Base-by-base conservation (phyloP, 2,797 vertebrate genomes). In the Percopsis omiscomaycus region DNA sequence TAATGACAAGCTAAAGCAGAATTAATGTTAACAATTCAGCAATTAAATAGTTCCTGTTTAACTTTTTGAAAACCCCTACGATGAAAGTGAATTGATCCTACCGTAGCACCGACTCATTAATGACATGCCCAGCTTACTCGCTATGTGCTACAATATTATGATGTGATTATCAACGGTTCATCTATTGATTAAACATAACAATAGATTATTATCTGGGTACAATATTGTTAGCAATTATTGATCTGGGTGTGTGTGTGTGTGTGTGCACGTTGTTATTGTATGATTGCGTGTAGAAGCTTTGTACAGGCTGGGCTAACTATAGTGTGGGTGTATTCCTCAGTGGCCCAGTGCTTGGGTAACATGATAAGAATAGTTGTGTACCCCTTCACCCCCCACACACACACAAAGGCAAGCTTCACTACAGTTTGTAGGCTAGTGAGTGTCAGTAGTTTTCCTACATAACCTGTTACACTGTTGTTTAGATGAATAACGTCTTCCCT, bases 251-350 rank as follows among this genome's bases (percentile, higher is more conserved):
- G 66, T 77, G 62, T 50, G 68, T 63, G 4, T 61, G 42, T 75
- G 64, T 81, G 77, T 71, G 66, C 61, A 58, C 29, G 48, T 51
- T 48, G 15, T 44, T 45, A 9, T 42, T 42, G 37, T 42, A 42
- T 10, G 37, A 5, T 42, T 9, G 9, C 2, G 37, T 42, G 9
- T 42, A 79, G 54, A 73, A 51, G 67, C 58, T 14, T 42, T 5
- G 30, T 69, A 65, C 64, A 45, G 74, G 70, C 60, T 66, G 50
- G 69, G 63, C 68, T 82, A 84, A 61, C 81, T 68, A 74, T 61
- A 69, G 77, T 72, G 86, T 83, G 81, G 79, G 83, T 76, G 83
- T 83, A 78, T 84, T 84, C 76, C 82, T 71, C 65, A 10, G 59
- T 77, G 75, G 55, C 71, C 61, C 45, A 58, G 66, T 61, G 73